Conservation (phyloP, 2,113 vertebrate species). For the Hystrix brachyura region DNA sequence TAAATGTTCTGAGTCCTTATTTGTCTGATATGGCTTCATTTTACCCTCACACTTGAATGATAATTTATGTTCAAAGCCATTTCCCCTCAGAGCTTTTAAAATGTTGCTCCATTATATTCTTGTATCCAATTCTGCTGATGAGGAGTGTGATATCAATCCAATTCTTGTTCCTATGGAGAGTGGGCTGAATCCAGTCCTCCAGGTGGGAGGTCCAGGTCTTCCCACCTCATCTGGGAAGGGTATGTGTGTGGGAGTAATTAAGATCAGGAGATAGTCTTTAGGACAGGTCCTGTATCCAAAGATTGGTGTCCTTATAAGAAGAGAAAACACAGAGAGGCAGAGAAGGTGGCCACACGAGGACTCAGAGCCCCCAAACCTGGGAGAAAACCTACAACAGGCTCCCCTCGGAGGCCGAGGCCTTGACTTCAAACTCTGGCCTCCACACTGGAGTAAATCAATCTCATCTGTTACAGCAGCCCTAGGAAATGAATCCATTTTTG, state of each 20-base stretch:
- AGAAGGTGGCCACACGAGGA: background rate
- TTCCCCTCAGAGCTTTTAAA: slow-evolving; percentile 78
- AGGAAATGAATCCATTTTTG: background rate
- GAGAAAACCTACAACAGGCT: accelerated
- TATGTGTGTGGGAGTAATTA: too few species aligned
- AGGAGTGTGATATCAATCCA: slow-evolving; percentile 18
- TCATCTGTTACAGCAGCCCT: background rate
- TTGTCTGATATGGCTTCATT: slow-evolving; percentile 71
- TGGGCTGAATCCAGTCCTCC: background rate
- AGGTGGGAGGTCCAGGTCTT: background rate
- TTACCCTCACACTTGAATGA: slow-evolving; percentile 82
- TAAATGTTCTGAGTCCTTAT: slow-evolving; percentile 80
- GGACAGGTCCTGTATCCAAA: background rate
- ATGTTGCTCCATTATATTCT: slow-evolving; percentile 77
- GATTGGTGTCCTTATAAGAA: background rate
- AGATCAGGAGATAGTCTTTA: background rate
- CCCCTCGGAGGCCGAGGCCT: background rate
- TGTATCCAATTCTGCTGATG: slow-evolving; percentile 71
- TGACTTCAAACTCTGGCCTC: background rate
- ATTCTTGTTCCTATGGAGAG: background rate
- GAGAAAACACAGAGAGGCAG: background rate
- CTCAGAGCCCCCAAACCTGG: background rate
- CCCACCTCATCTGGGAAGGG: background rate
- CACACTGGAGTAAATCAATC: background rate
- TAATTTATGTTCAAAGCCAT: slow-evolving; percentile 84